Evolutionary conservation across 2,113 vertebrate genomes (phyloP).

Genomic region (Chionis minor): DNA sequence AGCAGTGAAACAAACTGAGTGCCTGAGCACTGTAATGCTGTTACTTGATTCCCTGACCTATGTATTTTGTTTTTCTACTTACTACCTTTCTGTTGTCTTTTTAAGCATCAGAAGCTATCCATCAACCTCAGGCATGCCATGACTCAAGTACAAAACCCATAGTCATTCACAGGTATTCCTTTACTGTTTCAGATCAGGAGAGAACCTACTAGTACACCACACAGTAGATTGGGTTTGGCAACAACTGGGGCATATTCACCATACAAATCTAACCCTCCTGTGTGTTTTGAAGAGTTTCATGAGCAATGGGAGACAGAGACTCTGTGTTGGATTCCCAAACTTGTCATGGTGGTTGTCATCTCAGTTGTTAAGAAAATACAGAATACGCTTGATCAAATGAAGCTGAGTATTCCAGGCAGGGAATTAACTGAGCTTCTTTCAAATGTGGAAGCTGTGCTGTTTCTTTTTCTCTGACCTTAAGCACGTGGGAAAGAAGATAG

Average conservation of each 20-base stretch:
- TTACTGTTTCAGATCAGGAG: neutral
- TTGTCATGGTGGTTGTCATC: neutral
- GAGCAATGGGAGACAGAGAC: neutral
- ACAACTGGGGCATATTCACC: neutral
- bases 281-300: neutral
- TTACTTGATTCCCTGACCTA: neutral
- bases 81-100: neutral
- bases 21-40: neutral
- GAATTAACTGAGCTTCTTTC: neutral
- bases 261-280: neutral
- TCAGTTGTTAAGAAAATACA: neutral
- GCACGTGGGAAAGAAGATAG: constrained; percentile 25
- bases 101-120: neutral
- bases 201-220: neutral
- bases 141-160: neutral
- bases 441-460: neutral
- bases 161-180: neutral
- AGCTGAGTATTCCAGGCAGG: neutral
- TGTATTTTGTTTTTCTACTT: neutral
- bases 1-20: neutral
- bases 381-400: neutral
- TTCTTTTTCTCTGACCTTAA: constrained; percentile 19
- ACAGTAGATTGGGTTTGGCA: neutral
- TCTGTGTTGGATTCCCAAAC: neutral
- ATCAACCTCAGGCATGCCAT: neutral